phyloP scores from a whole-genome alignment of 2,888 invertebrate species.

The Metellina segmentata region DNA sequence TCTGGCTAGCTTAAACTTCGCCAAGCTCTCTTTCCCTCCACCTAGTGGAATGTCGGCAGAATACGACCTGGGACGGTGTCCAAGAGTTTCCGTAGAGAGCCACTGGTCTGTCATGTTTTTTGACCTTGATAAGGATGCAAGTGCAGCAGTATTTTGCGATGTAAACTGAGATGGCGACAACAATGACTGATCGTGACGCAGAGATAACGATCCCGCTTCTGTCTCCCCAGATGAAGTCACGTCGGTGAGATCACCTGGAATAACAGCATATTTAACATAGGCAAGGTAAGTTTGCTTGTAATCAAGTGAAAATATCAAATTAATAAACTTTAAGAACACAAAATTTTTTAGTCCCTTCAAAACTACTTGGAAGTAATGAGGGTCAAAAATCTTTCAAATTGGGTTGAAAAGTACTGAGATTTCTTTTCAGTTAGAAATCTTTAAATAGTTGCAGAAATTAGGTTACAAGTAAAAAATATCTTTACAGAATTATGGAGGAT shows the following conservation, averaged over 20 bases:
- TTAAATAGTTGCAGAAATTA: too few relatives aligned
- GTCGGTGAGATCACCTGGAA: conserved; percentile 70
- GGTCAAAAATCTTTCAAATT: too few relatives aligned
- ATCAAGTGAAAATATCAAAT: background rate
- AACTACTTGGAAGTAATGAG: too few relatives aligned
- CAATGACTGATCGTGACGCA: conserved; percentile 43
- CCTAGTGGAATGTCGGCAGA: conserved; percentile 69
- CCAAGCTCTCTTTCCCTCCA: conserved; percentile 57
- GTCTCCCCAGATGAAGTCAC: conserved; percentile 68
- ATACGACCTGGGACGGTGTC: conserved; percentile 71
- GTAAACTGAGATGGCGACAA: conserved; percentile 50
- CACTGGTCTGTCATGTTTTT: conserved; percentile 66
- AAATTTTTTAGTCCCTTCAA: background rate
- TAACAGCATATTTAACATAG: background rate
- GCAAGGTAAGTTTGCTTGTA: background rate
- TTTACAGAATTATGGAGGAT: too few relatives aligned
- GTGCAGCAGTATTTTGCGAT: conserved; percentile 26
- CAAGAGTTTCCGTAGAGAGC: conserved; percentile 63
- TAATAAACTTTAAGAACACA: background rate
- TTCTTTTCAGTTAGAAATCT: too few relatives aligned
- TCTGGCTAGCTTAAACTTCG: conserved; percentile 45
- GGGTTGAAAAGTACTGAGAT: too few relatives aligned
- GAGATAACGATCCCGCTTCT: conserved; percentile 42
- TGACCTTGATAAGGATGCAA: conserved; percentile 7
- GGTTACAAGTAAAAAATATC: too few relatives aligned